Percentiles rank a stretch among this genome's conserved stretches.
Conservation (phyloP, 2,888 invertebrate genomes). For the Gastracanthus pulcherrimus region DNA sequence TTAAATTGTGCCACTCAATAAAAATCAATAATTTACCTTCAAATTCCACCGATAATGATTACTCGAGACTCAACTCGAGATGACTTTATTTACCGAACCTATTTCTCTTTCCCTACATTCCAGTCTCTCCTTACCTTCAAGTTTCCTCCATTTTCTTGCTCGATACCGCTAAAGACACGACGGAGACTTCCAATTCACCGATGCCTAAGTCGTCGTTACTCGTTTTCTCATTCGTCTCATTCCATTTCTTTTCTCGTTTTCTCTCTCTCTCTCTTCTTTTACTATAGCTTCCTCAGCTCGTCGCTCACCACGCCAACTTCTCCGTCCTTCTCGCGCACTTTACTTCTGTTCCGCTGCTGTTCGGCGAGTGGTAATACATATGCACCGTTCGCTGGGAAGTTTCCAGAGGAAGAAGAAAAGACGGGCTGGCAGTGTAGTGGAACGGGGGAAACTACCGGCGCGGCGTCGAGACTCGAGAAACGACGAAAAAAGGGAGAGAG, state of each 20-base stretch:
- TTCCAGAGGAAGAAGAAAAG: not conserved
- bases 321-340: not conserved
- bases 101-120: no score
- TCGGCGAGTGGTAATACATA: conserved; percentile 19
- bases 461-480: not conserved
- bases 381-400: conserved; percentile 14
- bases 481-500: conserved; percentile 2
- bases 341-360: not conserved
- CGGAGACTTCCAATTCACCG: conserved; percentile 31
- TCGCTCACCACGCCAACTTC: not conserved
- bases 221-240: conserved; percentile 26
- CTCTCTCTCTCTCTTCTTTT: not conserved
- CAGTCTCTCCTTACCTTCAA: not conserved
- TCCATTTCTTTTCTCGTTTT: conserved; percentile 3
- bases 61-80: no score
- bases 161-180: not conserved
- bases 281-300: not conserved
- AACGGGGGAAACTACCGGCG: not conserved
- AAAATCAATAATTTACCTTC: not conserved
- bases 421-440: not conserved
- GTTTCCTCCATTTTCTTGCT: not conserved
- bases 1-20: no score
- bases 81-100: not conserved
- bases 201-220: conserved; percentile 17
- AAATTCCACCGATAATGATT: not conserved